phyloP scores from a whole-genome alignment of 2,113 vertebrate species.

The Chinchilla lanigera region DNA sequence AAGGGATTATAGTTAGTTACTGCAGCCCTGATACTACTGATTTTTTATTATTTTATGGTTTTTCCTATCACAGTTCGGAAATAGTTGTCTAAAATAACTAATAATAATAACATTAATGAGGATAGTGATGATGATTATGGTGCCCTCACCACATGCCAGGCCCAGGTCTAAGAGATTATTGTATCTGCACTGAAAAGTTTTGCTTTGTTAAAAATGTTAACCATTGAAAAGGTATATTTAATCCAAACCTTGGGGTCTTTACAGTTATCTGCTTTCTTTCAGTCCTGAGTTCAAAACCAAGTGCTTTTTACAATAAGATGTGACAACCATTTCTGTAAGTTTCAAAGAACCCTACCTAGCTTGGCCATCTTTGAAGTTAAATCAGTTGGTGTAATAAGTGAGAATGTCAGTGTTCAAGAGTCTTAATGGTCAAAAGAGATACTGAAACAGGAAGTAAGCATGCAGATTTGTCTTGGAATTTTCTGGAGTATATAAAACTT shows the following conservation, averaged over 20 bases:
- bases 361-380: conserved; percentile 17
- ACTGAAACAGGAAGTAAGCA: neutral
- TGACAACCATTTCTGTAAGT: conserved; percentile 1
- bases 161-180: neutral
- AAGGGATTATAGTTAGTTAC: neutral
- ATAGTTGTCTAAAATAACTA: conserved; percentile 44
- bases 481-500: conserved; percentile 20
- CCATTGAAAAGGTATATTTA: neutral
- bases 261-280: conserved; percentile 20
- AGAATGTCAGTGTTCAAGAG: too few relatives aligned
- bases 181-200: neutral
- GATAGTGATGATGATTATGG: neutral
- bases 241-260: neutral
- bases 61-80: neutral
- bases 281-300: neutral
- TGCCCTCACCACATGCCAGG: neutral
- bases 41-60: conserved; percentile 33
- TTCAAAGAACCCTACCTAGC: conserved; percentile 32
- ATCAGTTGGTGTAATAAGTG: too few relatives aligned
- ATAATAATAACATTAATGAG: neutral
- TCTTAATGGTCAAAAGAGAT: neutral
- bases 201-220: conserved; percentile 36
- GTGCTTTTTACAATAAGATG: neutral
- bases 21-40: neutral
- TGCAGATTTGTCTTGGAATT: conserved; percentile 36